Conservation (phyloP, 2,888 invertebrate genomes). For the Physocephala rufipes region DNA sequence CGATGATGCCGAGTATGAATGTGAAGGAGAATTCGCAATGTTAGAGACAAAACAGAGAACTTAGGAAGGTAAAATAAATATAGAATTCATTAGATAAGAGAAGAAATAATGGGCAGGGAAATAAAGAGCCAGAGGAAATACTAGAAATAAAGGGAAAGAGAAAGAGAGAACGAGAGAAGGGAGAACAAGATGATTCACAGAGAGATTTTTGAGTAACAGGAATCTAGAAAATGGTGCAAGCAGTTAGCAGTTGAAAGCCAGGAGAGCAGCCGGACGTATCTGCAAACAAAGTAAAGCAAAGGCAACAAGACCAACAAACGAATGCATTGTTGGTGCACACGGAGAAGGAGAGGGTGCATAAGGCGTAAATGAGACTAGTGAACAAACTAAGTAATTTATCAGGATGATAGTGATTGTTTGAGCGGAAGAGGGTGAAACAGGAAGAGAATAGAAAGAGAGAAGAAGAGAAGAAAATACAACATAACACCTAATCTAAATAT, state of each 20-base stretch:
- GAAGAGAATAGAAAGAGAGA: too few relatives aligned
- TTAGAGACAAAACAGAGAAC: background rate
- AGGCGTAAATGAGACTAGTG: slow-evolving; percentile 33
- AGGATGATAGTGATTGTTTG: slow-evolving; percentile 20
- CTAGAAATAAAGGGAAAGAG: slow-evolving; percentile 36
- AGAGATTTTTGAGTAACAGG: background rate
- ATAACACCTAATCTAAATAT: too few relatives aligned
- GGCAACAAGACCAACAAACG: slow-evolving; percentile 11
- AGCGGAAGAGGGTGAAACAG: background rate
- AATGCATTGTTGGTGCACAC: background rate
- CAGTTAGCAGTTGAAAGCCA: background rate
- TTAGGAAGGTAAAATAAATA: too few relatives aligned
- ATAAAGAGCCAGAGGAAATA: background rate
- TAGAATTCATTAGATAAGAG: too few relatives aligned
- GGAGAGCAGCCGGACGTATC: background rate
- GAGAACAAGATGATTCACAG: background rate
- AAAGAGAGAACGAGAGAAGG: background rate
- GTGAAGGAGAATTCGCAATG: too few relatives aligned
- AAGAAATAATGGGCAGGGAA: background rate
- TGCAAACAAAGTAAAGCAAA: slow-evolving; percentile 10
- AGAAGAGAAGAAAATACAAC: too few relatives aligned
- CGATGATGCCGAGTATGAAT: background rate
- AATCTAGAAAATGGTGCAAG: background rate
- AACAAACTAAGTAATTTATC: slow-evolving; percentile 36
- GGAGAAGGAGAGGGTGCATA: background rate